Conservation (phyloP, 2,113 vertebrate species). For the Pholis gunnellus region DNA sequence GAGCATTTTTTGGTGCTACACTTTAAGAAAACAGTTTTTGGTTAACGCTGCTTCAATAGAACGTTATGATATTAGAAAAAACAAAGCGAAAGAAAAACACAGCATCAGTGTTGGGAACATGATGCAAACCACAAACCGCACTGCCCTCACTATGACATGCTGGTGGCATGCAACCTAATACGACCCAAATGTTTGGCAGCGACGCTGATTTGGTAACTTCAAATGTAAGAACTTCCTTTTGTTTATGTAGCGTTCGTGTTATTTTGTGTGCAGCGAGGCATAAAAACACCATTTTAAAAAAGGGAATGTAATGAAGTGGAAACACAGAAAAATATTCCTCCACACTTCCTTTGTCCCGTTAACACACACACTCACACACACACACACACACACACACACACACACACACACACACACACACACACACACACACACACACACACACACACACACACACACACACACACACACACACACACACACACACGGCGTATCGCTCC, state of each 20-base stretch:
- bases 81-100: too few relatives aligned
- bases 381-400: too few relatives aligned
- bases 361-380: not conserved
- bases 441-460: too few relatives aligned
- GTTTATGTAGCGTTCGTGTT: not conserved
- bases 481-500: too few relatives aligned
- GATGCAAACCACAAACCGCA: not conserved
- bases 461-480: too few relatives aligned
- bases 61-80: not conserved
- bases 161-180: not conserved
- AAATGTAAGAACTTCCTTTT: not conserved
- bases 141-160: not conserved
- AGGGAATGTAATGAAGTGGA: not conserved
- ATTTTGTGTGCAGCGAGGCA: not conserved
- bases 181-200: not conserved
- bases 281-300: not conserved
- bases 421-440: not conserved
- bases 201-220: not conserved
- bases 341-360: not conserved
- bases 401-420: too few relatives aligned
- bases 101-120: not conserved
- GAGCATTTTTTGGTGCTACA: not conserved
- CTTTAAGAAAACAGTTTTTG: not conserved
- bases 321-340: not conserved
- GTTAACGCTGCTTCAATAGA: not conserved